Conservation (phyloP, 2,113 vertebrate species). For the Gadus macrocephalus region DNA sequence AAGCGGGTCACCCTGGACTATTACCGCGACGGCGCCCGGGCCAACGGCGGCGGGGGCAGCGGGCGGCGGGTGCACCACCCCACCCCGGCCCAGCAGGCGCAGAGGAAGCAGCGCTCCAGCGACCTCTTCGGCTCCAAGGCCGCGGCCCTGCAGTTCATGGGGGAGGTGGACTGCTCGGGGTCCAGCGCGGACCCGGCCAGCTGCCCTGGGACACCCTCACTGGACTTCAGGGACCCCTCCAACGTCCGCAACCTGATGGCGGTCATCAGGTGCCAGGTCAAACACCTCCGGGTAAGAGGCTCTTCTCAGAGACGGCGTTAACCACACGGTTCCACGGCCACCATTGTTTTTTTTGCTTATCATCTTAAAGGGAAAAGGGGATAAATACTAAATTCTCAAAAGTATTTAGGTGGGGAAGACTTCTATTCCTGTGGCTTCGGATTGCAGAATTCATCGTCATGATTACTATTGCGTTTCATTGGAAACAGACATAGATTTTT, state of each 20-base stretch:
- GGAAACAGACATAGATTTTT: too few relatives aligned
- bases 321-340: too few relatives aligned
- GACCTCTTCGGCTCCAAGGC: constrained; percentile 68
- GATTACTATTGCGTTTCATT: too few relatives aligned
- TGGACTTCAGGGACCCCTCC: constrained; percentile 77
- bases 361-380: too few relatives aligned
- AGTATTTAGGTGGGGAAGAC: too few relatives aligned
- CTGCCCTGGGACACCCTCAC: constrained; percentile 72
- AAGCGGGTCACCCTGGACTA: constrained; percentile 80
- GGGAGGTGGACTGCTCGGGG: constrained; percentile 58
- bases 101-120: constrained; percentile 61
- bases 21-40: constrained; percentile 68
- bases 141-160: constrained; percentile 58
- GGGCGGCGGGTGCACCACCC: constrained; percentile 43
- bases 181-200: constrained; percentile 57
- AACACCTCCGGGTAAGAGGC: constrained; percentile 52
- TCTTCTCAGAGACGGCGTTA: not conserved
- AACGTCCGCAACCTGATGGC: constrained; percentile 75
- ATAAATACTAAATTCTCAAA: too few relatives aligned
- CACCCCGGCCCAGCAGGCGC: constrained; percentile 41
- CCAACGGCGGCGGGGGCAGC: constrained; percentile 12
- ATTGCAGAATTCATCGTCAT: too few relatives aligned
- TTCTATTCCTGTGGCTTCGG: too few relatives aligned
- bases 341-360: too few relatives aligned
- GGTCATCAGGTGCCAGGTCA: constrained; percentile 78